These are phyloP conservation scores for Ceraclea dissimilis DNA, from an alignment of 2,888 invertebrate genomes.

Conservation along the genomic window DNA sequence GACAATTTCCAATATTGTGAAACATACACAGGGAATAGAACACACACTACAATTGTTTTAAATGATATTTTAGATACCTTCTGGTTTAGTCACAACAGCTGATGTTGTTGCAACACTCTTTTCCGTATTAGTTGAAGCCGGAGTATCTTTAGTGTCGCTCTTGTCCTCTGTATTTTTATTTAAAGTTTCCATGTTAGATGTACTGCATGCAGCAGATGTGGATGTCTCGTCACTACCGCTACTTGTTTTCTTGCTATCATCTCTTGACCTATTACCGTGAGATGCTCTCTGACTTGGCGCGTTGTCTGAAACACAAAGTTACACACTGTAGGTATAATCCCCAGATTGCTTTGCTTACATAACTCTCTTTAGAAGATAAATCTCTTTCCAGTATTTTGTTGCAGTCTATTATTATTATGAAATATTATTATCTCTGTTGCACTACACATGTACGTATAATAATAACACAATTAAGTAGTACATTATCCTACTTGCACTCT, in stretches of 20 bases:
- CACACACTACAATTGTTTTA: no score
- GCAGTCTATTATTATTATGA: no score
- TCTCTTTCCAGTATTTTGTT: no score
- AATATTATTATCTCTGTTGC: no score
- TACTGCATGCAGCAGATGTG: conserved; percentile 13
- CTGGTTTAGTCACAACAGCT: background rate
- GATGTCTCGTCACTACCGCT: conserved; percentile 15
- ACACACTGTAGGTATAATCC: no score
- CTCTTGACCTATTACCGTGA: conserved; percentile 39
- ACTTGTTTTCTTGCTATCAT: conserved; percentile 23
- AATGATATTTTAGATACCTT: background rate
- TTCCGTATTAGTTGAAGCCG: conserved; percentile 28
- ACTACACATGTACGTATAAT: no score
- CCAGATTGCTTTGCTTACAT: no score
- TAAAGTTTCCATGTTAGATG: conserved; percentile 21
- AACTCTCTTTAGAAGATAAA: no score
- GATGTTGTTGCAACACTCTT: conserved; percentile 36
- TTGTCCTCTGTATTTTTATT: conserved; percentile 29
- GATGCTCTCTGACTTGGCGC: conserved; percentile 36
- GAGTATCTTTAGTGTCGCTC: conserved; percentile 39
- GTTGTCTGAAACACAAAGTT: conserved; percentile 17
- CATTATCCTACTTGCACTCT: background rate
- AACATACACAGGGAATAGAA: background rate
- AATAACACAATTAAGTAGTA: background rate
- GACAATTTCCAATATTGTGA: background rate